Conservation (phyloP, 1,140 invertebrate genomes). For the Scaptomyza montana region DNA sequence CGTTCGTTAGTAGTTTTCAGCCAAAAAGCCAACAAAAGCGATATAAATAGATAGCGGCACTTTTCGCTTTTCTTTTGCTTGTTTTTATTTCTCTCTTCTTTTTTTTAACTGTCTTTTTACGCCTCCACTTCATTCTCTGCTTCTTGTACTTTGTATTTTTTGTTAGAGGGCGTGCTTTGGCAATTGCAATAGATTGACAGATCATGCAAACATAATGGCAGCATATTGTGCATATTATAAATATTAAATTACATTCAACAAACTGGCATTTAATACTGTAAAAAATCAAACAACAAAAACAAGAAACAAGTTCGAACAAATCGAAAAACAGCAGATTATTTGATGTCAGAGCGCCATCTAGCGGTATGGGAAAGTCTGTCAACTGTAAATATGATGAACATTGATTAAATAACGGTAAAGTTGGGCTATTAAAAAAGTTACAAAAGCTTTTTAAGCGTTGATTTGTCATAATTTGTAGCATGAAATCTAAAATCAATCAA, state of each 20-base stretch:
- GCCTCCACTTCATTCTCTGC: neutral
- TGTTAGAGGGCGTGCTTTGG: conserved; percentile 20
- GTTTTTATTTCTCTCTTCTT: conserved; percentile 1
- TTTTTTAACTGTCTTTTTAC: neutral
- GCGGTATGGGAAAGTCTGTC: conserved; percentile 16
- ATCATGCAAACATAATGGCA: conserved; percentile 81
- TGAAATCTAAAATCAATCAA: too few species aligned
- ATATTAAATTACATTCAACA: conserved; percentile 76
- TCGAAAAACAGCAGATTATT: neutral
- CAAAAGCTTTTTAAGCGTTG: too few species aligned
- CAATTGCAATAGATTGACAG: conserved; percentile 76
- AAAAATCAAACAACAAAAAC: neutral
- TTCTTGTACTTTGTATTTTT: neutral
- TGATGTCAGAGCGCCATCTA: conserved; percentile 12
- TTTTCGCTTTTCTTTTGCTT: conserved; percentile 51
- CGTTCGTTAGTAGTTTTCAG: conserved; percentile 79
- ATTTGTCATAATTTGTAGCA: too few species aligned
- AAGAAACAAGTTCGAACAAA: neutral
- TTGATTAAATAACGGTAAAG: conserved; percentile 23
- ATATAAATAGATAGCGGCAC: conserved; percentile 80
- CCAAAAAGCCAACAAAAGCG: conserved; percentile 73
- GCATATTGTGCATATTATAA: conserved; percentile 75
- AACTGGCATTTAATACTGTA: conserved; percentile 46
- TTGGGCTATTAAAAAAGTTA: neutral
- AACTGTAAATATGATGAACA: conserved; percentile 22